Conservation (phyloP, 2,797 vertebrate genomes). For the Poeciliopsis infans region DNA sequence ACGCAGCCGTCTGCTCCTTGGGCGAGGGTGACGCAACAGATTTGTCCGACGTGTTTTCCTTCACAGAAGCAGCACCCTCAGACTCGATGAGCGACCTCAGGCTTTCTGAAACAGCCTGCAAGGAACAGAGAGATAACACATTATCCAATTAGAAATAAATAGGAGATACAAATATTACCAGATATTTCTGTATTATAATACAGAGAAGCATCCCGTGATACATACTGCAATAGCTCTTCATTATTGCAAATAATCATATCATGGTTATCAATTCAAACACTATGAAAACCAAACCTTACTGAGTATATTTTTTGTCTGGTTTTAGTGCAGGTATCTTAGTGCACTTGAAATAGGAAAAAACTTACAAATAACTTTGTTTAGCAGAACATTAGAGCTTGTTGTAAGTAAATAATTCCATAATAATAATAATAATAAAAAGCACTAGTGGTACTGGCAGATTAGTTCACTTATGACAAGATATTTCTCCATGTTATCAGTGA, state of each 20-base stretch:
- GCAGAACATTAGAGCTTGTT: too few relatives aligned
- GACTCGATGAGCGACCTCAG: slow-evolving; percentile 80
- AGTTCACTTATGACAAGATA: too few relatives aligned
- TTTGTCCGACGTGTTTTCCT: slow-evolving; percentile 51
- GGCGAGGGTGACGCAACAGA: slow-evolving; percentile 58
- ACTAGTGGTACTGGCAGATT: too few relatives aligned
- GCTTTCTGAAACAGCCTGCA: slow-evolving; percentile 87
- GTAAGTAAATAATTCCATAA: too few relatives aligned
- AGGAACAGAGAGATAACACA: slow-evolving; percentile 18
- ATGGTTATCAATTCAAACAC: neutral
- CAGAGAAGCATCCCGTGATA: neutral
- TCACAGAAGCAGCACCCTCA: slow-evolving; percentile 53
- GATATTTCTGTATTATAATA: neutral
- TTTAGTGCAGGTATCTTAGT: too few relatives aligned
- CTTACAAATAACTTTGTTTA: too few relatives aligned
- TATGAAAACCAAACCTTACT: too few relatives aligned
- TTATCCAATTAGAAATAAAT: neutral
- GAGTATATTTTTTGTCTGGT: too few relatives aligned
- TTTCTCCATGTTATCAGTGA: too few relatives aligned
- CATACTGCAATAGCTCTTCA: neutral
- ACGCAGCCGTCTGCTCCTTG: slow-evolving; percentile 56
- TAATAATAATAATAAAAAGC: too few relatives aligned
- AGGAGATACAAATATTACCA: neutral
- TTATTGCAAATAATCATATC: neutral
- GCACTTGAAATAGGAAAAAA: too few relatives aligned